phyloP scores from a whole-genome alignment of 92 coral and sea anemone genomes.

The Pocillopora meandrina region DNA sequence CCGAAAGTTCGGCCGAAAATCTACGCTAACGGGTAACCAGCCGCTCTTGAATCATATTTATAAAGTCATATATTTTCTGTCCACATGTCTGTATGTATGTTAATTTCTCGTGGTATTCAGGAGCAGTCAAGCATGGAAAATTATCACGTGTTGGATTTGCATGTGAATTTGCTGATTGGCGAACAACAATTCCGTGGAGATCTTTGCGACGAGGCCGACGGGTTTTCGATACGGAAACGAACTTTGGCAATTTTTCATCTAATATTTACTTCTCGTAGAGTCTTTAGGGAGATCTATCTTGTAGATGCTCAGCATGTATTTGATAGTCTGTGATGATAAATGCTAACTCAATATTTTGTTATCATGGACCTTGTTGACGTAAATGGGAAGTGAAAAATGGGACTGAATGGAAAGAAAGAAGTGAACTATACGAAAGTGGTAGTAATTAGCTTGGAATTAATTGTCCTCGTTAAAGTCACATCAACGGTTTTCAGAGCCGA shows the following conservation, averaged over 20 bases:
- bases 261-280: not conserved
- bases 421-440: not conserved
- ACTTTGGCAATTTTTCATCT: not conserved
- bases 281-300: not conserved
- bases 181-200: conserved; percentile 4
- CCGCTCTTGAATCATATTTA: conserved; percentile 28
- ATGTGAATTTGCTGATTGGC: conserved; percentile 38
- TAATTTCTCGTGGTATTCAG: conserved; percentile 40
- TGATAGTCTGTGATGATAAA: too few relatives aligned
- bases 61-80: conserved; percentile 39
- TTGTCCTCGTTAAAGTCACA: too few relatives aligned
- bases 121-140: conserved; percentile 37
- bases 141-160: conserved; percentile 49
- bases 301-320: not conserved
- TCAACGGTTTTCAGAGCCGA: too few relatives aligned
- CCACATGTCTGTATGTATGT: conserved; percentile 60
- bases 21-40: conserved; percentile 30
- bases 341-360: not conserved
- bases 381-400: not conserved
- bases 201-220: conserved; percentile 18
- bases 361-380: not conserved
- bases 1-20: not conserved
- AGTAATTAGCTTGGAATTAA: too few relatives aligned
- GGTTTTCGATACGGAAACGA: conserved; percentile 14
- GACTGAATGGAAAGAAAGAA: conserved; percentile 5